A percentile compares a stretch with the other conserved stretches of the same genome.
Evolutionary conservation across 2,113 vertebrate species (phyloP).

Genomic region (Columba livia): DNA sequence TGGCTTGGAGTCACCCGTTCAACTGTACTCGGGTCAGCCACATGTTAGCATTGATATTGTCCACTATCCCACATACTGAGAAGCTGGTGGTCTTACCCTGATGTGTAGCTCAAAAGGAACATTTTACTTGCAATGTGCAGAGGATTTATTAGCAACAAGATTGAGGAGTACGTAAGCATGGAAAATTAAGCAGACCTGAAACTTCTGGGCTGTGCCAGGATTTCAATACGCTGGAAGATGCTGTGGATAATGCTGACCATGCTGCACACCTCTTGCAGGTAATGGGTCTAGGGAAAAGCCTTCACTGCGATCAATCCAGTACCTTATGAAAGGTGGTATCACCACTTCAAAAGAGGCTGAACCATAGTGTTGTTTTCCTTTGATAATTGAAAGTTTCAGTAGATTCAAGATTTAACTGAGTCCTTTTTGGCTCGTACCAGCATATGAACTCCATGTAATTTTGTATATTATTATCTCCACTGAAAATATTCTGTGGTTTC

Average conservation of each 20-base stretch:
- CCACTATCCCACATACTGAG: not conserved
- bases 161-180: not conserved
- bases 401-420: not conserved
- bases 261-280: not conserved
- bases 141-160: not conserved
- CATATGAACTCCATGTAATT: not conserved
- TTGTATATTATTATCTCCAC: not conserved
- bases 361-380: not conserved
- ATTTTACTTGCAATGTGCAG: not conserved
- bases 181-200: not conserved
- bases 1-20: slow-evolving; percentile 40
- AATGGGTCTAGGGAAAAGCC: not conserved
- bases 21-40: not conserved
- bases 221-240: not conserved
- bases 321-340: not conserved
- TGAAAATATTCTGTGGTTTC: not conserved
- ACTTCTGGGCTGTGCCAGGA: not conserved
- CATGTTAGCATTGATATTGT: slow-evolving; percentile 8
- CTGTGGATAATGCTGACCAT: not conserved
- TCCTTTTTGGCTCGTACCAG: not conserved
- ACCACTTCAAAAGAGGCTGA: not conserved
- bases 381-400: not conserved
- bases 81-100: slow-evolving; percentile 8
- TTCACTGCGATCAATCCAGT: not conserved
- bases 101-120: not conserved